These are phyloP conservation scores for Eubucco bourcierii DNA, from an alignment of 2,113 vertebrate genomes.

Conservation along the genomic window DNA sequence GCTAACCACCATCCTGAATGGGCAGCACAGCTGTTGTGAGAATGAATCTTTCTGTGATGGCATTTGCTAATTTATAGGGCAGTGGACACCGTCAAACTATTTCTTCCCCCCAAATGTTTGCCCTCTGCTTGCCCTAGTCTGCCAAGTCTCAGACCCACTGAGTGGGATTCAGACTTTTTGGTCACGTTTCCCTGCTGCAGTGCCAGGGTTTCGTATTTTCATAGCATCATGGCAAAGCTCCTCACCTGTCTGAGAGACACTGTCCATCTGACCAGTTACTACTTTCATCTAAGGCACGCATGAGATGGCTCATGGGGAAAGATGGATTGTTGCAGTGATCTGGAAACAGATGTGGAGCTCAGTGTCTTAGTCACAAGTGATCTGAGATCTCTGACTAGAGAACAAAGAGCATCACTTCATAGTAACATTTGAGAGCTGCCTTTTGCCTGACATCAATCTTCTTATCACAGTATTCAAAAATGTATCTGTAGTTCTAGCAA, in stretches of 20 bases:
- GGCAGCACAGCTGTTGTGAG: neutral
- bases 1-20: neutral
- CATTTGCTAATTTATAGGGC: neutral
- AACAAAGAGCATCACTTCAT: neutral
- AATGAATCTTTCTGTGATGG: neutral
- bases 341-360: neutral
- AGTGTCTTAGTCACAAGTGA: rapidly evolving
- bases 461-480: neutral
- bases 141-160: neutral
- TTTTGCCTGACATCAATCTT: neutral
- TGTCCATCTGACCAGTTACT: rapidly evolving
- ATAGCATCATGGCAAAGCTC: neutral
- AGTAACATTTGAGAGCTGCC: neutral
- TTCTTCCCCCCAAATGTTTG: neutral
- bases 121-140: neutral
- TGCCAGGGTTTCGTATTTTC: neutral
- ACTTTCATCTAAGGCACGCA: neutral
- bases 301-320: neutral
- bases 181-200: rapidly evolving
- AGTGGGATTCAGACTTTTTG: neutral
- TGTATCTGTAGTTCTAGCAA: neutral
- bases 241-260: neutral
- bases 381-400: neutral
- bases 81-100: neutral
- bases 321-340: neutral